phyloP scores from a whole-genome alignment of 2,888 invertebrate genomes.

The Bombylius major region DNA sequence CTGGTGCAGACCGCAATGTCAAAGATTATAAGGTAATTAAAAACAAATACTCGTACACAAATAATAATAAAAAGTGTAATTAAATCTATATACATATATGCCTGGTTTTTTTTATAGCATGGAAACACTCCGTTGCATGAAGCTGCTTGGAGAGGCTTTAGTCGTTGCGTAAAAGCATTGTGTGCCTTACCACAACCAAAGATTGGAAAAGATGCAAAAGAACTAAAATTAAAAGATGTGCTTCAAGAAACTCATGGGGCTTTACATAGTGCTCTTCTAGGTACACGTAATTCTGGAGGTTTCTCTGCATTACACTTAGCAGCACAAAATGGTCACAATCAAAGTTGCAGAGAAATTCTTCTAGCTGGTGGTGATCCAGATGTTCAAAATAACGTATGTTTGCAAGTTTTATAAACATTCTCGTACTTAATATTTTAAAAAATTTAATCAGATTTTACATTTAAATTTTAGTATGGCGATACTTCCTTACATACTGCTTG shows the following conservation, averaged over 20 bases:
- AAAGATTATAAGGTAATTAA: constrained; percentile 24
- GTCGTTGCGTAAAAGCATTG: constrained; percentile 65
- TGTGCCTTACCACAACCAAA: constrained; percentile 27
- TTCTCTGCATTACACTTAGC: constrained; percentile 90
- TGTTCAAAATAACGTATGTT: constrained; percentile 70
- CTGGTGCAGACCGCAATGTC: constrained; percentile 25
- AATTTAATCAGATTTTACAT: constrained; percentile 2
- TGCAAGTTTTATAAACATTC: neutral
- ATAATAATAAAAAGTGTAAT: neutral
- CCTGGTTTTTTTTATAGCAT: constrained; percentile 47
- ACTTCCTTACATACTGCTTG: constrained; percentile 90
- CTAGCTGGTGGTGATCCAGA: constrained; percentile 79
- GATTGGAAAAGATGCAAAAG: constrained; percentile 18
- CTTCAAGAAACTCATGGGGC: constrained; percentile 32
- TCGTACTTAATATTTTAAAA: neutral
- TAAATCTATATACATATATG: neutral
- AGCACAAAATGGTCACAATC: constrained; percentile 94
- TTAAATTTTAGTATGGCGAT: constrained; percentile 69
- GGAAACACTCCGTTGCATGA: constrained; percentile 91
- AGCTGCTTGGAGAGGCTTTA: constrained; percentile 90
- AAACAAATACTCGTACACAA: neutral
- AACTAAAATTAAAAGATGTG: constrained; percentile 22
- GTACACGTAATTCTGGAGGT: constrained; percentile 67
- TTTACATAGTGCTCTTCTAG: constrained; percentile 49
- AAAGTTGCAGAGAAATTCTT: constrained; percentile 77